A percentile compares a stretch with the other conserved stretches of the same genome.
Evolutionary conservation across 2,888 invertebrate genomes (phyloP).

Genomic region (Pollenia amentaria): DNA sequence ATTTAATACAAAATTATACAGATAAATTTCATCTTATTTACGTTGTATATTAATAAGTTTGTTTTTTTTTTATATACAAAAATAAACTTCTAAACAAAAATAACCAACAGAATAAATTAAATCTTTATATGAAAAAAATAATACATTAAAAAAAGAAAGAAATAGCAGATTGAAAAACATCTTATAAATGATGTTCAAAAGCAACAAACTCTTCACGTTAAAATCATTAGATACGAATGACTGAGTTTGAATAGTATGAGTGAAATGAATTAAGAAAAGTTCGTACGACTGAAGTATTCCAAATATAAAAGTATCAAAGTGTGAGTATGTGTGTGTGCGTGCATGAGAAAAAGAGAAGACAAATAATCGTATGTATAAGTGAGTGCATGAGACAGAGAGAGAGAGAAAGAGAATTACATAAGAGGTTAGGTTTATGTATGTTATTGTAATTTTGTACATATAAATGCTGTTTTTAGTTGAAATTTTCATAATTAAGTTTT

Average conservation of each 20-base stretch:
- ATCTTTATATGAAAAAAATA: constrained; percentile 1
- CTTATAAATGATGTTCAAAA: constrained; percentile 39
- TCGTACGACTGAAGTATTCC: constrained; percentile 14
- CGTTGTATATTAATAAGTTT: constrained; percentile 30
- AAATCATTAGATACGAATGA: constrained; percentile 47
- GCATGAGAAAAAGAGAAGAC: neutral
- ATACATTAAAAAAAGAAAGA: too few species aligned
- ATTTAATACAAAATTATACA: neutral
- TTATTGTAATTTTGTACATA: constrained; percentile 27
- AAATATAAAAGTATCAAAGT: neutral
- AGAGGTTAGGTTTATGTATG: neutral
- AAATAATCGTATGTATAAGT: neutral
- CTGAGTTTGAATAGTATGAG: constrained; percentile 23
- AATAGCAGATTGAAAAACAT: neutral
- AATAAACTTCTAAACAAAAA: constrained; percentile 45
- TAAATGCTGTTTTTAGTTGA: constrained; percentile 20
- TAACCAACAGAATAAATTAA: neutral
- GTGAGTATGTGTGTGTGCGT: neutral
- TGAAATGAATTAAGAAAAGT: constrained; percentile 14
- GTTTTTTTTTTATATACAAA: constrained; percentile 5
- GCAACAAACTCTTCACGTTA: constrained; percentile 27
- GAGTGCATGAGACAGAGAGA: neutral
- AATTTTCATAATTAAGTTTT: constrained; percentile 19
- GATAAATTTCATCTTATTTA: constrained; percentile 13
- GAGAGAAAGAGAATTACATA: neutral